A percentile compares a stretch with the other conserved stretches of the same genome.
These are phyloP conservation scores for Falcunculus frontatus DNA, from an alignment of 2,113 vertebrate genomes.

Conservation along the genomic window DNA sequence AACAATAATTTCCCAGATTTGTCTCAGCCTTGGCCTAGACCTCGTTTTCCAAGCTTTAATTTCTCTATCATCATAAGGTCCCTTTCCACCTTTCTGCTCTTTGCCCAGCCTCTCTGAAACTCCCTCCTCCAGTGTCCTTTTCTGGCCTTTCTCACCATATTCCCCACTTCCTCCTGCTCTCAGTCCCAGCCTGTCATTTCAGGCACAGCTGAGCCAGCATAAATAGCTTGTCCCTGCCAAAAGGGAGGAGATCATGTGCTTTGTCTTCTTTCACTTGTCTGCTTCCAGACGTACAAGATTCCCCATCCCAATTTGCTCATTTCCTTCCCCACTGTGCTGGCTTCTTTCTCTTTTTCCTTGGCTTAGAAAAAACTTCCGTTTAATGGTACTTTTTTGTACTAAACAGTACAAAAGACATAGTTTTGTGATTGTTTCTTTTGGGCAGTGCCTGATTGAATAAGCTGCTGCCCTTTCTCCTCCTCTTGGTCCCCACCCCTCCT, in stretches of 20 bases:
- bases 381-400: background rate
- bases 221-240: background rate
- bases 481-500: background rate
- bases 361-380: background rate
- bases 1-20: background rate
- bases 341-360: background rate
- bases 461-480: background rate
- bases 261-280: background rate
- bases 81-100: background rate
- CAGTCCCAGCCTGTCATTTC: background rate
- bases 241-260: background rate
- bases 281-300: background rate
- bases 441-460: background rate
- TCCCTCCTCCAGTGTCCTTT: background rate
- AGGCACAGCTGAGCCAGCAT: background rate
- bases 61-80: background rate
- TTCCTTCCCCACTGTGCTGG: background rate
- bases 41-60: background rate
- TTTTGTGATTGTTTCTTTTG: background rate
- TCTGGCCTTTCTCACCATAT: background rate
- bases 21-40: background rate
- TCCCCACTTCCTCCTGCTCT: background rate
- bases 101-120: background rate
- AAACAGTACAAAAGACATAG: background rate
- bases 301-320: background rate